Percentiles rank a stretch among this genome's conserved stretches.
Conservation (phyloP, 2,113 vertebrate genomes). For the Anarhynchus alexandrinus region DNA sequence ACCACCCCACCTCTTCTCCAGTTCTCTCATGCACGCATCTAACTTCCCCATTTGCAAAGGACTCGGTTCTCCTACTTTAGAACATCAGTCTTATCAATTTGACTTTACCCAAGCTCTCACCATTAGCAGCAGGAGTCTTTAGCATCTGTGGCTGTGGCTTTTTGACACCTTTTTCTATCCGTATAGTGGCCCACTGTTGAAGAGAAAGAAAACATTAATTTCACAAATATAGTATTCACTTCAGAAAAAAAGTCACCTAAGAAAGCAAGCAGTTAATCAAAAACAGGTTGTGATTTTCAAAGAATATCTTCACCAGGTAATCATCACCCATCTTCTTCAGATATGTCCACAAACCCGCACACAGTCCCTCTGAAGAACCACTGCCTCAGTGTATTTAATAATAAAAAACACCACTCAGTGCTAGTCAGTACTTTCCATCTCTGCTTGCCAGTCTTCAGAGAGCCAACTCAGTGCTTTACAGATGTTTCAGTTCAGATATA, state of each 20-base stretch:
- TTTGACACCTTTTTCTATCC: conserved; percentile 83
- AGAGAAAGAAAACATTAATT: conserved; percentile 20
- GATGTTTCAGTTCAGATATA: not conserved
- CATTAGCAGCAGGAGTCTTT: conserved; percentile 73
- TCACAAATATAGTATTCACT: not conserved
- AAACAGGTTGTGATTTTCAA: not conserved
- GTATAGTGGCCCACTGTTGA: conserved; percentile 90
- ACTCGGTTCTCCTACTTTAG: not conserved
- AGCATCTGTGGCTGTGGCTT: conserved; percentile 60
- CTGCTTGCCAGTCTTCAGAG: not conserved
- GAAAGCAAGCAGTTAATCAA: not conserved
- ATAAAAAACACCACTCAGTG: fast-evolving
- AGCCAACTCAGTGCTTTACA: not conserved
- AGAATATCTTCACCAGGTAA: not conserved
- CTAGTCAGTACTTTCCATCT: not conserved
- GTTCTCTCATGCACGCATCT: not conserved
- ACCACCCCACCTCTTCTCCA: not conserved
- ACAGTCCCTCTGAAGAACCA: not conserved
- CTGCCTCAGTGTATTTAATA: not conserved
- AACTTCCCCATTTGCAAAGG: not conserved
- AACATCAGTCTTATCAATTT: not conserved
- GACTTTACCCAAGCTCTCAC: conserved; percentile 68
- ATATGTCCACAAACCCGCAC: not conserved
- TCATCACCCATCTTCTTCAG: not conserved
- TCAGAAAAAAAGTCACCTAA: not conserved